Evolutionary conservation across 2,797 vertebrate species (phyloP), one percentile per base, ranked within the genome.

Genomic region (Capromys pilorides): DNA sequence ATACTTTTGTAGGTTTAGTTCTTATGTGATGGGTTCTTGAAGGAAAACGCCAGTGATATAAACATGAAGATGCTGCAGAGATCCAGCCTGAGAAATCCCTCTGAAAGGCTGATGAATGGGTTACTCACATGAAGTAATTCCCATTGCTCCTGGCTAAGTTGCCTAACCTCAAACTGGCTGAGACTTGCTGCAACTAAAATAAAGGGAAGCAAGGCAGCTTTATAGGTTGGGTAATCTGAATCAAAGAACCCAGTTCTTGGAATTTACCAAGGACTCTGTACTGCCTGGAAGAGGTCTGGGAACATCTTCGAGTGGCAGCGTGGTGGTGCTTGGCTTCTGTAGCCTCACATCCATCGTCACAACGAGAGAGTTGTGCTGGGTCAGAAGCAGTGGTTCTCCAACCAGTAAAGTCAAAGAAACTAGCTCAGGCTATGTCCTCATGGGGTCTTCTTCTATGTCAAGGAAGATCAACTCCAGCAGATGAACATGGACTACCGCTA

Each of bases 31-130:
- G 22, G 49, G 13, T 16, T 79, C 81, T 89, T 12, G n/a, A 77
- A 71, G 83, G 59, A 92, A 73, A 90, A 79, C 33, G 39, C 33
- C 1, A 31, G 1, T 9, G 61, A 59, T 54, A 22, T 0, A 88
- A 93, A 11, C 21, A 6, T 28, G 36, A 49, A 75, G 86, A n/a
- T 5, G 61, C 1, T 10, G 36, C 54, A 89, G 0, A 51, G 28
- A 93, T 67, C 95, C 66, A 89, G 71, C 73, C 64, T 69, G 71
- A 96, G 73, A 92, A 62, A 94, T 64, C 75, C 26, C 16, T 64
- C 3, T 41, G 54, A 49, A 81, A 85, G 57, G 73, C n/a, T 61
- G 92, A 85, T 69, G 41, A 73, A 62, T 79, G 85, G 57, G 91
- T 95, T 86, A 79, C 59, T 64, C 8, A 36, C 12, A 66, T 33